Conservation (phyloP, 2,113 vertebrate genomes). For the Macroglossus sobrinus region DNA sequence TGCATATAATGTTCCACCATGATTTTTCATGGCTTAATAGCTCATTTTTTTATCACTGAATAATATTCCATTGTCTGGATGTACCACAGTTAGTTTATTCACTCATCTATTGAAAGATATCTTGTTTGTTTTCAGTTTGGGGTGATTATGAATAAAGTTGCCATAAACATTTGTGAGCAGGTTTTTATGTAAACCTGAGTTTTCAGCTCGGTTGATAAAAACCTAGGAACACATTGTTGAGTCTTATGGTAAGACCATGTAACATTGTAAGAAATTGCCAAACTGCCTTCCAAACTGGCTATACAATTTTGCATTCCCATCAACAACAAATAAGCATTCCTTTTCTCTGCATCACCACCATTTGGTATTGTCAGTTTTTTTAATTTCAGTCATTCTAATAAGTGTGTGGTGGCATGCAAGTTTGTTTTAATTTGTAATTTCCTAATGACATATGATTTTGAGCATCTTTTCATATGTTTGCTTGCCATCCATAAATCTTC, state of each 20-base stretch:
- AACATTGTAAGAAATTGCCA: neutral
- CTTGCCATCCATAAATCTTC: neutral
- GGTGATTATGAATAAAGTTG: neutral
- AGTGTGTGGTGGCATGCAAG: neutral
- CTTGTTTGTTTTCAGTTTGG: neutral
- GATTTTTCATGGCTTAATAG: neutral
- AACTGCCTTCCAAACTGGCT: neutral
- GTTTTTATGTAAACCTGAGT: neutral
- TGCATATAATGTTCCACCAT: no score
- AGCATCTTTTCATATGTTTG: neutral
- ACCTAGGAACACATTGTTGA: neutral
- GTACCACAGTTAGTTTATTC: neutral
- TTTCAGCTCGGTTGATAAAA: neutral
- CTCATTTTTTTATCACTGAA: neutral
- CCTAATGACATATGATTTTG: neutral
- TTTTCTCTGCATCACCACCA: neutral
- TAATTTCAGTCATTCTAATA: neutral
- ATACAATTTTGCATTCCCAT: neutral
- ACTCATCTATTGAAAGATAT: neutral
- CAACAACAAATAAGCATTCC: neutral
- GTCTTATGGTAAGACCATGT: neutral
- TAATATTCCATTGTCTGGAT: neutral
- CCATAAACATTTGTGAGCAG: neutral
- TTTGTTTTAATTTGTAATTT: neutral
- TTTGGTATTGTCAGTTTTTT: neutral